Percentiles rank a stretch among this genome's conserved stretches.
Conservation (phyloP, 2,888 invertebrate genomes). For the Clivina fossor region DNA sequence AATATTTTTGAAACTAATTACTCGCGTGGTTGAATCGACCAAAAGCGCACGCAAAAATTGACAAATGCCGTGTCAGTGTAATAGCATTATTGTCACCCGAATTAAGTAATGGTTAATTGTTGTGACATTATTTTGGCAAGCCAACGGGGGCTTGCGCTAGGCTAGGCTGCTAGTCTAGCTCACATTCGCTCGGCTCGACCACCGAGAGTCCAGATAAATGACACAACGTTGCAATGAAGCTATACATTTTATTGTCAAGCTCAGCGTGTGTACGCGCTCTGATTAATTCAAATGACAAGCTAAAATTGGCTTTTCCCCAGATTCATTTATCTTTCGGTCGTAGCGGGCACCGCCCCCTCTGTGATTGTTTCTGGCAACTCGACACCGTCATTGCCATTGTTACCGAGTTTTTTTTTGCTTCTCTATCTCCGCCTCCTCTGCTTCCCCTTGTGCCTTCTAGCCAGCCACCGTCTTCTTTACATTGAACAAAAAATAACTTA, state of each 20-base stretch:
- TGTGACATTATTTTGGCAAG: neutral
- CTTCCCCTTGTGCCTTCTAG: too few relatives aligned
- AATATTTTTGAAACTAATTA: slow-evolving; percentile 8
- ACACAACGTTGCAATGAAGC: slow-evolving; percentile 42
- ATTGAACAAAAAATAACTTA: slow-evolving; percentile 22
- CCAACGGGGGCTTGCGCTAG: neutral
- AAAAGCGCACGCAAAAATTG: neutral
- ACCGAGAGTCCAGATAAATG: slow-evolving; percentile 11
- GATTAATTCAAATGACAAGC: slow-evolving; percentile 48
- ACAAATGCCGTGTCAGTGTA: neutral
- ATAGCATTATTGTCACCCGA: neutral
- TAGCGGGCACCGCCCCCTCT: slow-evolving; percentile 38
- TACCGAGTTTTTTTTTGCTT: too few relatives aligned
- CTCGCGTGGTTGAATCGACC: neutral
- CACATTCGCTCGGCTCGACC: too few relatives aligned
- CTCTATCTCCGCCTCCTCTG: too few relatives aligned
- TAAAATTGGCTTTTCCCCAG: slow-evolving; percentile 45
- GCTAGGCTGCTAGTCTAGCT: too few relatives aligned
- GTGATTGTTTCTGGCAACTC: slow-evolving; percentile 34
- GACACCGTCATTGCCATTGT: slow-evolving; percentile 30
- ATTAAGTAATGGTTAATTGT: neutral
- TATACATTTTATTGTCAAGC: slow-evolving; percentile 46
- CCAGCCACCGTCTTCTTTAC: slow-evolving; percentile 30
- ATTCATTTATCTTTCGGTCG: slow-evolving; percentile 46
- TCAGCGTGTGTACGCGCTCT: slow-evolving; percentile 42